These are phyloP conservation scores for Nemurella pictetii DNA, from an alignment of 2,888 invertebrate species.

Conservation along the genomic window DNA sequence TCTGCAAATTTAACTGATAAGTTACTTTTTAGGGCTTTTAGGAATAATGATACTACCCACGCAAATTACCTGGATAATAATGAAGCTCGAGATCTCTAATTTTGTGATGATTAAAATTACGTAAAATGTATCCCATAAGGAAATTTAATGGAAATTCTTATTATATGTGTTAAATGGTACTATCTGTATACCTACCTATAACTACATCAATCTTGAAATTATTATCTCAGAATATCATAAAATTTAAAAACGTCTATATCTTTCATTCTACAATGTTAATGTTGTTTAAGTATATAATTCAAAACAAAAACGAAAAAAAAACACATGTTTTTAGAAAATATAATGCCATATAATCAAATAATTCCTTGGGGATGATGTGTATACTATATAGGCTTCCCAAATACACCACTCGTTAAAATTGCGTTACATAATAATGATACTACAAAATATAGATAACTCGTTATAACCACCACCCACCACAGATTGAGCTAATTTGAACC, in stretches of 20 bases:
- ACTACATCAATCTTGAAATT: conserved; percentile 18
- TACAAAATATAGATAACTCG: conserved; percentile 17
- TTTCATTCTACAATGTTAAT: conserved; percentile 34
- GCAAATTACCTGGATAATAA: background rate
- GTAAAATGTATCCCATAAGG: conserved; percentile 2
- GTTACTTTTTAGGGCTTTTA: background rate
- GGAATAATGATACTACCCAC: background rate
- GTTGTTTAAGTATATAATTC: conserved; percentile 33
- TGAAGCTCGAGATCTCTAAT: conserved; percentile 29
- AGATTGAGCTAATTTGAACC: background rate
- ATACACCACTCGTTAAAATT: conserved; percentile 8
- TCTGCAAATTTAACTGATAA: background rate
- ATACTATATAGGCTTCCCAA: background rate
- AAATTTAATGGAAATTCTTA: conserved; percentile 4
- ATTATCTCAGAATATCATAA: conserved; percentile 27
- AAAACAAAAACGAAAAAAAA: conserved; percentile 27
- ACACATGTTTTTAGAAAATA: conserved; percentile 34
- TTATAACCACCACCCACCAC: background rate
- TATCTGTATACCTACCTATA: conserved; percentile 27
- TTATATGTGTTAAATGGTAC: conserved; percentile 30
- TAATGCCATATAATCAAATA: background rate
- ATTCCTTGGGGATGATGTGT: background rate
- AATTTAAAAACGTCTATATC: conserved; percentile 12
- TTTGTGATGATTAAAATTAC: conserved; percentile 27
- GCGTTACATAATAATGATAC: background rate